Evolutionary conservation across 2,797 vertebrate species (phyloP).

Genomic region (Momotus momota): DNA sequence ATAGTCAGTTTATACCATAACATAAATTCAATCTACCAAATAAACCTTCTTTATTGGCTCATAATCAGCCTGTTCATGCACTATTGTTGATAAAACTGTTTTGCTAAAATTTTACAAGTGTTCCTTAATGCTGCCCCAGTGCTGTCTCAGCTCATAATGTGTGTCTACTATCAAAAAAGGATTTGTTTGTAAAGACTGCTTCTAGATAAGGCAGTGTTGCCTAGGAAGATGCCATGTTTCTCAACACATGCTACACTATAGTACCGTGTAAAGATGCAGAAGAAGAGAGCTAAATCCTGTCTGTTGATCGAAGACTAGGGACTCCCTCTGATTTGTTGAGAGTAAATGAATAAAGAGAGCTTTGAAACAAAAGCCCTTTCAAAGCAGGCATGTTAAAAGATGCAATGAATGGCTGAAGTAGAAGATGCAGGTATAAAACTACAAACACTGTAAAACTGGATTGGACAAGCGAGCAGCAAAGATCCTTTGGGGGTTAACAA

Average conservation of each 20-base stretch:
- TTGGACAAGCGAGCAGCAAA: not conserved
- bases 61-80: not conserved
- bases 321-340: not conserved
- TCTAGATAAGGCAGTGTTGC: not conserved
- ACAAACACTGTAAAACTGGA: not conserved
- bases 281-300: not conserved
- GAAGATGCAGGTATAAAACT: not conserved
- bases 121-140: not conserved
- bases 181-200: not conserved
- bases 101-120: not conserved
- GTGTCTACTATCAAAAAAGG: not conserved
- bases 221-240: not conserved
- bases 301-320: not conserved
- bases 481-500: not conserved
- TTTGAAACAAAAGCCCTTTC: not conserved
- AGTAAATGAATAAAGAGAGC: not conserved
- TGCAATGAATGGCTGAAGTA: not conserved
- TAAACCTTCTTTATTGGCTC: not conserved
- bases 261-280: not conserved
- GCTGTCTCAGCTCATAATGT: not conserved
- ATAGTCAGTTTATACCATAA: not conserved
- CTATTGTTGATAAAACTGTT: not conserved
- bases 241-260: not conserved
- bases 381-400: not conserved
- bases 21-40: not conserved